Evolutionary conservation across 2,113 vertebrate species (phyloP).

Genomic region (Plestiodon gilberti): DNA sequence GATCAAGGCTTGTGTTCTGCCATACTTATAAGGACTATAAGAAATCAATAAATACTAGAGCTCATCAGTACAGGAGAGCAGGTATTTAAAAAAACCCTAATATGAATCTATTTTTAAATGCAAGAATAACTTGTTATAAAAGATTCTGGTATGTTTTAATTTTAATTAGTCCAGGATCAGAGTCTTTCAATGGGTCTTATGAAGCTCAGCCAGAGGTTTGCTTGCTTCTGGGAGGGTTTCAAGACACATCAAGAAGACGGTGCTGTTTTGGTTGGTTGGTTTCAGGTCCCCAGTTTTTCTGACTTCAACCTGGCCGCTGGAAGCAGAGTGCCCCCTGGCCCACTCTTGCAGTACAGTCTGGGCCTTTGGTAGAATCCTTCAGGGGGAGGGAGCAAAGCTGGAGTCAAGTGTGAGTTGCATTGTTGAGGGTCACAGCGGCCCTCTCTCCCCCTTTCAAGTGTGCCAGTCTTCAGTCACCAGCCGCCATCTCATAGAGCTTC

Average conservation of each 20-base stretch:
- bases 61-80: slow-evolving; percentile 12
- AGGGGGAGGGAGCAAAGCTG: slow-evolving; percentile 54
- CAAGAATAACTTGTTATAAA: slow-evolving; percentile 54
- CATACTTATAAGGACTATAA: not conserved
- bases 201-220: slow-evolving; percentile 53
- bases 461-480: slow-evolving; percentile 81
- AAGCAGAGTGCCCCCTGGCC: slow-evolving; percentile 54
- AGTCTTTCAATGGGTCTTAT: slow-evolving; percentile 53
- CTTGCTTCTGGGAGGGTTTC: slow-evolving; percentile 52
- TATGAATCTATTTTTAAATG: slow-evolving; percentile 48
- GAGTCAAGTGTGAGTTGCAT: slow-evolving; percentile 64
- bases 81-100: slow-evolving; percentile 12
- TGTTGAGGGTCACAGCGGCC: slow-evolving; percentile 62
- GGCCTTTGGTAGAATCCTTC: slow-evolving; percentile 51
- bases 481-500: slow-evolving; percentile 77
- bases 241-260: slow-evolving; percentile 51
- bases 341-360: slow-evolving; percentile 53
- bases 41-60: slow-evolving; percentile 21
- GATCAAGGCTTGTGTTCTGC: not conserved
- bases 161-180: slow-evolving; percentile 50
- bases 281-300: slow-evolving; percentile 69
- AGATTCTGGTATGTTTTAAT: slow-evolving; percentile 57
- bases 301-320: slow-evolving; percentile 45
- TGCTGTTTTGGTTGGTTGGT: slow-evolving; percentile 44
- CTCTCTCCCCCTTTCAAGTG: slow-evolving; percentile 56